Base-by-base conservation (phyloP, 2,888 invertebrate species). In the Oxystoma pomonae region DNA sequence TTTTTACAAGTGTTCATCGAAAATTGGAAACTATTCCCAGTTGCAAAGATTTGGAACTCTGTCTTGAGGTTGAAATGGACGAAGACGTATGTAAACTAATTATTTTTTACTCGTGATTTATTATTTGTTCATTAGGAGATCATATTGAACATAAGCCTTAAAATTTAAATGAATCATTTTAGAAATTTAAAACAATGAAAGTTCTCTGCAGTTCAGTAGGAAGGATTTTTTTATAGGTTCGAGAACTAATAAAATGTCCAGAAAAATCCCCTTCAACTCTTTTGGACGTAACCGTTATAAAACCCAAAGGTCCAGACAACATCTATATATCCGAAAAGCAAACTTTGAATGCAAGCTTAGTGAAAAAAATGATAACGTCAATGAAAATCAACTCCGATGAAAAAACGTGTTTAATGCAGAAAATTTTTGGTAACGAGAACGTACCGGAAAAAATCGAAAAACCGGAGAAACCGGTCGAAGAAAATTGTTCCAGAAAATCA, bases 261-360 rank as follows among this genome's bases (percentile, higher is more conserved):
- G 70, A 74, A 61, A 73, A 72, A 66, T 70, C 72, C 63, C 67
- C 68, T 21, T 74, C 75, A 2, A 70, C 75, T 2, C 67, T 76
- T 21, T 62, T 79, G 18, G 79, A 79, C 65, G 78, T 79, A 1
- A 79, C 78, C 1, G 74, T 79, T 9, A 75, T 79, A 17, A 73
- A 77, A 65, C 76, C 78, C 2, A 68, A 71, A 35, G 74, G 76
- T 18, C 51, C 70, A 2, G 70, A 73, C 49, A 63, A 70, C 20
- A 3, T 35, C 3, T 66, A 70, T 17, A 68, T 69, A 0, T 64
- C 66, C 2, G 71, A 71, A 21, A 73, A 69, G 12, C 71, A 70
- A 55, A 72, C 68, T 1, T 64, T 75, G 57, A 71, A 69, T 22
- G 70, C 70, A 0, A 65, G 72, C n/a, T 68, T 73, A 60, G 73